Evolutionary conservation across 2,113 vertebrate genomes (phyloP).

Genomic region (Drymodes brunneopygia): DNA sequence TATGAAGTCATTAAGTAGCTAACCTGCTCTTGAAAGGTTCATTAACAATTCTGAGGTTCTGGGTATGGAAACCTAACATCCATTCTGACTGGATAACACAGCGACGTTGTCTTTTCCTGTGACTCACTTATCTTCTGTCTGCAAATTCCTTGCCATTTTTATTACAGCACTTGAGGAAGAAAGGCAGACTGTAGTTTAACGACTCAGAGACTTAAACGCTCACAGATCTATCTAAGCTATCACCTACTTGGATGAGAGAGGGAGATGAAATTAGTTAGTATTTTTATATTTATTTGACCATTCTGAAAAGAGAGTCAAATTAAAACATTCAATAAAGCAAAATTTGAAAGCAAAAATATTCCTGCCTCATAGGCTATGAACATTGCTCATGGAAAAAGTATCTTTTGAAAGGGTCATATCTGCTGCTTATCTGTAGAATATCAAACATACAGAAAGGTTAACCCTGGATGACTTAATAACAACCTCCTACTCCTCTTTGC

Average conservation of each 20-base stretch:
- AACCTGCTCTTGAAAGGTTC: neutral
- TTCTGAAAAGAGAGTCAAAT: neutral
- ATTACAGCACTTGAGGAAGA: neutral
- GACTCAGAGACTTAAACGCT: neutral
- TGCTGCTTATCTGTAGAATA: neutral
- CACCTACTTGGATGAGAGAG: neutral
- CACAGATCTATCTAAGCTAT: neutral
- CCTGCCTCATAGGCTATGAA: rapidly evolving
- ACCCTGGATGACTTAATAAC: neutral
- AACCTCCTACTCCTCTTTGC: neutral
- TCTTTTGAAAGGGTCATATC: neutral
- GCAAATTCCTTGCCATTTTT: neutral
- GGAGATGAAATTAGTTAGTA: neutral
- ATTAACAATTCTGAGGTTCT: neutral
- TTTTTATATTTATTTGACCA: neutral
- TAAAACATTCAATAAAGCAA: neutral
- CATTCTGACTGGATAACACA: neutral
- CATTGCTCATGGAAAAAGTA: neutral
- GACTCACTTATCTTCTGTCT: neutral
- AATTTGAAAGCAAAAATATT: neutral
- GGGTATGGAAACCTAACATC: neutral
- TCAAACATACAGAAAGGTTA: neutral
- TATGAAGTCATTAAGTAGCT: neutral
- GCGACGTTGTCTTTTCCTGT: neutral
- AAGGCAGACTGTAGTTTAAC: neutral